Base-by-base conservation (phyloP, 1,140 invertebrate species). In the Panulirus ornatus region DNA sequence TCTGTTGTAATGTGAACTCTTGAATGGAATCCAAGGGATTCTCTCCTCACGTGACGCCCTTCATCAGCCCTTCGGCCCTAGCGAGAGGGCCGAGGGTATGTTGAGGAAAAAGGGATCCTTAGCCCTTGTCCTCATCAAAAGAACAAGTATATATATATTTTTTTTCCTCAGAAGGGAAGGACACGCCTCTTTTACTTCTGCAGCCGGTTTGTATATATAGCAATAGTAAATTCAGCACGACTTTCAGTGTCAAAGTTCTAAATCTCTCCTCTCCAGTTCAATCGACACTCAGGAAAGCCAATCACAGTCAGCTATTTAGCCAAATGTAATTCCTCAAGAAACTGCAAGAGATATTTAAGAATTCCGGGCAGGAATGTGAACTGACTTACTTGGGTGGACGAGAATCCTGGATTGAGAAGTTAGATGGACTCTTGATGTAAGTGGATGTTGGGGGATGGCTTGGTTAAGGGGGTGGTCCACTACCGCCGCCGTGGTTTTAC, bases 351-450 rank as follows among this genome's bases (percentile, higher is more conserved):
- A 27, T 70, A 36, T 16, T 47, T 84, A 19, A 47, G 63, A 71
- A 71, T 84, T 66, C 82, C n/a, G 66, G 30, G 58, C 36, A 16
- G 66, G 63, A 38, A 0, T 73, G 40, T 44, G 44, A 34, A 19
- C 8, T 38, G 81, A 63, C n/a, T 44, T 70, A 47, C 11, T 8
- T 1, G 38, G 66, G 0, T 8, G 14, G 44, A n/a, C 22, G 83
- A 47, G 36, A 51, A 70, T 42, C 38, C 6, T 5, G 66, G 63
- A 73, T 73, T 47, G 66, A 73, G 27, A 73, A 84, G 66, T 73
- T 84, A 47, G 19, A 73, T 84, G 83, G 38, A 84, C 2, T 51
- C 2, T 34, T 14, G n/a, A 27, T 47, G 27, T n/a, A 66, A 38
- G 42, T 63, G 27, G 42, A 19, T 16, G 34, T 14, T 51, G 76